These are phyloP conservation scores for Dasyornis broadbenti DNA, from an alignment of 2,113 vertebrate genomes.

Conservation along the genomic window DNA sequence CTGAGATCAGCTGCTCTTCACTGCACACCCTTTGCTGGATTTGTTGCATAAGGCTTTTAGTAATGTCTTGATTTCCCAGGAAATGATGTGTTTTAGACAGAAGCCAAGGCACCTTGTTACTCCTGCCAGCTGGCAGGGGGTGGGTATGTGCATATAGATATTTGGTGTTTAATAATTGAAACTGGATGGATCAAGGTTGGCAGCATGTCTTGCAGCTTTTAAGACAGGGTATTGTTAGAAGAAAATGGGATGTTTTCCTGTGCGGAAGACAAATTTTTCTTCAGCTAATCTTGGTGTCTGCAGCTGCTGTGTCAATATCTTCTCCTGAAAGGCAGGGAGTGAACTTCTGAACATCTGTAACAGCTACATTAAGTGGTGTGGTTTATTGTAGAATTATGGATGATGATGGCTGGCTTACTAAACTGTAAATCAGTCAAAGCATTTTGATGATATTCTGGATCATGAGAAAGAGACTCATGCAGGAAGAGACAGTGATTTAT, in stretches of 20 bases:
- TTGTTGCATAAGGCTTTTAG: neutral
- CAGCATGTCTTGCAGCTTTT: neutral
- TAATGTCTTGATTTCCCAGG: neutral
- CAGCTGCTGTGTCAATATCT: slow-evolving; percentile 33
- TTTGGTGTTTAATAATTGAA: neutral
- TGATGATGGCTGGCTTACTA: slow-evolving; percentile 35
- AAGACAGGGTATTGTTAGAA: neutral
- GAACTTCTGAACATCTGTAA: slow-evolving; percentile 43
- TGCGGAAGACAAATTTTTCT: neutral
- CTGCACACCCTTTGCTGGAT: neutral
- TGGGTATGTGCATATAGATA: neutral
- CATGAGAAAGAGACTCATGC: neutral
- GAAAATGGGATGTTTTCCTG: neutral
- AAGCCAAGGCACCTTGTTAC: neutral
- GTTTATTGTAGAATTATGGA: slow-evolving; percentile 49
- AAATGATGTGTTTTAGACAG: neutral
- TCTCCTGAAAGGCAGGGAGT: slow-evolving; percentile 17
- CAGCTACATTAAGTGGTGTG: slow-evolving; percentile 30
- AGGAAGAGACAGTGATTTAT: slow-evolving; percentile 41
- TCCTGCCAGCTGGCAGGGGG: neutral
- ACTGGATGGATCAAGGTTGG: neutral
- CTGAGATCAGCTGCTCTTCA: neutral
- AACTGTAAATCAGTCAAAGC: slow-evolving; percentile 52
- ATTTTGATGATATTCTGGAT: slow-evolving; percentile 17
- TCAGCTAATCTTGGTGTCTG: neutral